phyloP scores from a whole-genome alignment of 2,797 vertebrate genomes.

The Darevskia nairensis region DNA sequence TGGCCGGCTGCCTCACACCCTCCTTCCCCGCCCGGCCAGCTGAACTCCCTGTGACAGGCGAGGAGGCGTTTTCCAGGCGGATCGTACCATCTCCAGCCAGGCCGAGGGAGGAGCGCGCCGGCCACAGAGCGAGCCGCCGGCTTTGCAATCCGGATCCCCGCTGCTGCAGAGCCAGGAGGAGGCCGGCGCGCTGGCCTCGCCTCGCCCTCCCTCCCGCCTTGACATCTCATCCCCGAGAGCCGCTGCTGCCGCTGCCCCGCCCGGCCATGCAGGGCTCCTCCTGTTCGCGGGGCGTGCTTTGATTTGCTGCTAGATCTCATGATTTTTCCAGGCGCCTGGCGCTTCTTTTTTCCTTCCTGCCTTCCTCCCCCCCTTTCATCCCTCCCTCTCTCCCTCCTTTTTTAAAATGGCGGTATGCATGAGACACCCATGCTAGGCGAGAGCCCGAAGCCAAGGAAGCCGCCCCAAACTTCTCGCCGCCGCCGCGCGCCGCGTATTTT shows the following conservation, averaged over 20 bases:
- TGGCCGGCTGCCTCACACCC: not conserved
- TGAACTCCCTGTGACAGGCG: conserved; percentile 39
- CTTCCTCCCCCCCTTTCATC: not conserved
- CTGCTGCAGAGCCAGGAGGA: not conserved
- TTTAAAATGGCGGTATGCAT: conserved; percentile 80
- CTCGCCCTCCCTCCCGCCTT: not conserved
- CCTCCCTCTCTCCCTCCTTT: conserved; percentile 16
- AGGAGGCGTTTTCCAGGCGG: conserved; percentile 53
- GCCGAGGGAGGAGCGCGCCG: not conserved
- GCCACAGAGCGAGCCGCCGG: too few species aligned
- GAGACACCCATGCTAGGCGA: conserved; percentile 74
- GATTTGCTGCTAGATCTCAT: conserved; percentile 71
- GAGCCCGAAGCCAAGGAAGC: not conserved
- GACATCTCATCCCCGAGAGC: not conserved
- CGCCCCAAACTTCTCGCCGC: conserved; percentile 52
- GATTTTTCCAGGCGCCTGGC: conserved; percentile 61
- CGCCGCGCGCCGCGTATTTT: conserved; percentile 60
- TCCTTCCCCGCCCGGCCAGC: not conserved
- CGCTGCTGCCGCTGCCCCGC: conserved; percentile 49
- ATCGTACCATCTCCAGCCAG: conserved; percentile 64
- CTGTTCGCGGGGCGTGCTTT: conserved; percentile 68
- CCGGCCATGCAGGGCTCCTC: conserved; percentile 65
- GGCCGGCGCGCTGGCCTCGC: not conserved
- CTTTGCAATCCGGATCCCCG: not conserved
- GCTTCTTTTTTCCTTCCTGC: not conserved